Conservation (phyloP, 1,140 invertebrate species). For the Pristionchus pacificus region DNA sequence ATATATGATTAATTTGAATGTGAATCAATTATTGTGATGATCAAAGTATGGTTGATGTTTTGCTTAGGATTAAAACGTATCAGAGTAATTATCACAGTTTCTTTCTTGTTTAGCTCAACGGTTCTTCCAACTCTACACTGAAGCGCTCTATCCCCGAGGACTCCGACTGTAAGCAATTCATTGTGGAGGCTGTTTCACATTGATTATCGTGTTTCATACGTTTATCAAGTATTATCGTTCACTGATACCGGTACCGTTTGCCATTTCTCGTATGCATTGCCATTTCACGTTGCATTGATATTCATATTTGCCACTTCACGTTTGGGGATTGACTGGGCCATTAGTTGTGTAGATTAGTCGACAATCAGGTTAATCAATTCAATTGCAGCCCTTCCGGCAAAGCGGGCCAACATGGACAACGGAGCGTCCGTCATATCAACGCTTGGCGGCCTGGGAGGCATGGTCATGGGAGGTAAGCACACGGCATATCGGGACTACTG, state of each 20-base stretch:
- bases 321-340: not conserved
- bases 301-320: slow-evolving; percentile 26
- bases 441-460: not conserved
- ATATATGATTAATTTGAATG: not conserved
- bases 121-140: slow-evolving; percentile 39
- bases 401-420: slow-evolving; percentile 15
- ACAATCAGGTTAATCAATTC: slow-evolving; percentile 20
- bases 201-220: slow-evolving; percentile 25
- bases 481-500: not conserved
- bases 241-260: slow-evolving; percentile 13
- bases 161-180: slow-evolving; percentile 45
- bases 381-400: slow-evolving; percentile 45
- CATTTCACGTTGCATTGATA: slow-evolving; percentile 13
- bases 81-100: slow-evolving; percentile 28
- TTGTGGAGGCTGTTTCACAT: slow-evolving; percentile 12
- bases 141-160: slow-evolving; percentile 50
- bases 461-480: not conserved
- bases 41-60: not conserved
- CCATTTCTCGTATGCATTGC: slow-evolving; percentile 23
- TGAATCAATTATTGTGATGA: slow-evolving; percentile 10
- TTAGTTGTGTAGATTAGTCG: slow-evolving; percentile 8
- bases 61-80: slow-evolving; percentile 12
- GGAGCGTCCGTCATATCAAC: slow-evolving; percentile 5
- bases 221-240: slow-evolving; percentile 25
- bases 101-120: slow-evolving; percentile 45